Evolutionary conservation across 2,888 invertebrate species (phyloP), one percentile per base, ranked within the genome.

Genomic region (Luffia ferchaultella): DNA sequence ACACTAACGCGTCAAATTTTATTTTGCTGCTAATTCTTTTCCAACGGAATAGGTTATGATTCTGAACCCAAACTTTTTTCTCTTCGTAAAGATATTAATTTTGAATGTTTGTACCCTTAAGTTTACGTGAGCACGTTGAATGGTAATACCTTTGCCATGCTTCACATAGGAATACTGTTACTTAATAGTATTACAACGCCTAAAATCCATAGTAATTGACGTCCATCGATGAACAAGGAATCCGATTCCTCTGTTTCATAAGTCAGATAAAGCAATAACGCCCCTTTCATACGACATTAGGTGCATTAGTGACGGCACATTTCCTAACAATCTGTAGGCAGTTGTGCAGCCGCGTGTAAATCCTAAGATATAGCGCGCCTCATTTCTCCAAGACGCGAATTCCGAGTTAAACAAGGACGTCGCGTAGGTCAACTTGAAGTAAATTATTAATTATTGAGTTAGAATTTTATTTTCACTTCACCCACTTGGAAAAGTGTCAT

Each of bases 271-370:
- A 73, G 70, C 73, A 72, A 76, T 73, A 73, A 70, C 69, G 65
- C 73, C 75, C 77, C 76, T 82, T 82, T 83, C 74, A 80, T 83
- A 80, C 76, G 70, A 83, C 82, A 83, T 83, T 83, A 82, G 75
- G 60, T 76, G 68, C 82, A 76, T 83, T 83, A 83, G 77, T 79
- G 67, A 78, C 80, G 75, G 71, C 78, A 80, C 83, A 80, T 83
- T 80, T 79, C 77, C 73, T 70, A 69, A 78, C 82, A 82, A 83
- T 83, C 83, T 82, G 83, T 70, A 51, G 47, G 68, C 70, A 58
- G 62, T 62, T 60, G 69, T 63, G 67, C 79, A 72, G 59, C 76
- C 72, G 78, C 73, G 79, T 82, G 82, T 83, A 79, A 83, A 82
- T 83, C 83, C 82, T 82, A 73, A 82, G 83, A 83, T 83, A 83